Percentiles rank a stretch among this genome's conserved stretches.
Evolutionary conservation across 2,113 vertebrate genomes (phyloP).

Genomic region (Tyrannus savana): DNA sequence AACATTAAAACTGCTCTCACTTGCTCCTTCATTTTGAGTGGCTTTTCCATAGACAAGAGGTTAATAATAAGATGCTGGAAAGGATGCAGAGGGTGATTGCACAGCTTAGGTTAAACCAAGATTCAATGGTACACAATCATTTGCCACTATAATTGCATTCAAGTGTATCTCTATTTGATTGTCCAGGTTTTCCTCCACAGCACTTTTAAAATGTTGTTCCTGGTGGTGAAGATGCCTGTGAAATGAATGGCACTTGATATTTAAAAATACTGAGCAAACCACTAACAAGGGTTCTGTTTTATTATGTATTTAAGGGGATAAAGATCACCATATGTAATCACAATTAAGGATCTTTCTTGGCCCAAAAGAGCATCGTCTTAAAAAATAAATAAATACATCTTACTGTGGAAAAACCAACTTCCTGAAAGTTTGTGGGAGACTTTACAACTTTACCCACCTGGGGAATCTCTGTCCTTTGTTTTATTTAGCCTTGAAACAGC

Average conservation of each 20-base stretch:
- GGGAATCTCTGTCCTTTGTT: background rate
- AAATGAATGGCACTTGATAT: background rate
- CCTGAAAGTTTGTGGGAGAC: background rate
- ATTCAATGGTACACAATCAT: slow-evolving; percentile 30
- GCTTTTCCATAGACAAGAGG: slow-evolving; percentile 15
- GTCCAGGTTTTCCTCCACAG: background rate
- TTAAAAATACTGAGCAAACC: background rate
- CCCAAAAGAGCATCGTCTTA: background rate
- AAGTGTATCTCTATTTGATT: slow-evolving; percentile 19
- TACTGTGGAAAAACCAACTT: background rate
- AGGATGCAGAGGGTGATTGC: background rate
- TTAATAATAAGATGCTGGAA: slow-evolving; percentile 48
- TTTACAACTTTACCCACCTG: background rate
- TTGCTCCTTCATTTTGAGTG: slow-evolving; percentile 16
- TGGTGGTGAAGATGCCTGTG: background rate
- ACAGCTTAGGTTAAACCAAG: slow-evolving; percentile 30
- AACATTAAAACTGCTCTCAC: slow-evolving; percentile 2
- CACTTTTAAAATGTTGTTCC: background rate
- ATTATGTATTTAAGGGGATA: background rate
- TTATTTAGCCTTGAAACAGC: background rate
- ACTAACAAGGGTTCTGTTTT: background rate
- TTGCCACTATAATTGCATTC: slow-evolving; percentile 35
- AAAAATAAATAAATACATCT: background rate
- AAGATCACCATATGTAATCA: background rate
- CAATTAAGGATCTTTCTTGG: background rate